Conservation (phyloP, 2,113 vertebrate species). For the Brachionichthys hirsutus region DNA sequence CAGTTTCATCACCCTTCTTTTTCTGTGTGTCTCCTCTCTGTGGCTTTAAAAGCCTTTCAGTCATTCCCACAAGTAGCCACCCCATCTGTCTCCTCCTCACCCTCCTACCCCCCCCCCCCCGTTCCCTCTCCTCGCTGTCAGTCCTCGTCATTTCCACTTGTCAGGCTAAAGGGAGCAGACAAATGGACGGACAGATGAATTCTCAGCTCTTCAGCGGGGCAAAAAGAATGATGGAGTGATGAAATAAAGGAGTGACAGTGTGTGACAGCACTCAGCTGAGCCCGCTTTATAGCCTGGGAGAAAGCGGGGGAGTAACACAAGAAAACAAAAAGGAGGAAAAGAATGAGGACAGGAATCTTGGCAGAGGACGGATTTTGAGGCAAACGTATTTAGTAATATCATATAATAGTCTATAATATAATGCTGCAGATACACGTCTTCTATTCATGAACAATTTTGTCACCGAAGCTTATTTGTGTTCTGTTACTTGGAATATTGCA, state of each 20-base stretch:
- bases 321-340: constrained; percentile 7
- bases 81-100: not conserved
- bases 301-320: constrained; percentile 5
- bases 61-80: constrained; percentile 21
- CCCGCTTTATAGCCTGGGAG: constrained; percentile 22
- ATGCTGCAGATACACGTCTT: constrained; percentile 20
- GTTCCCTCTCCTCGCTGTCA: constrained; percentile 32
- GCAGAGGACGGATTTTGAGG: constrained; percentile 12
- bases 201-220: constrained; percentile 55
- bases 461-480: too few relatives aligned
- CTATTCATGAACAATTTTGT: not conserved
- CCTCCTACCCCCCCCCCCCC: not conserved
- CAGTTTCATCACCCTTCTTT: constrained; percentile 12
- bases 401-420: constrained; percentile 18
- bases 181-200: constrained; percentile 65
- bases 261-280: constrained; percentile 60
- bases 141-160: constrained; percentile 57
- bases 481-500: too few relatives aligned
- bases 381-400: not conserved
- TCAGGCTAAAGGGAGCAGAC: constrained; percentile 66
- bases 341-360: not conserved
- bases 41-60: constrained; percentile 29
- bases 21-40: constrained; percentile 14
- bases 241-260: constrained; percentile 65
- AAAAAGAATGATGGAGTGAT: constrained; percentile 59